Base-by-base conservation (phyloP, 2,797 vertebrate genomes). In the Coreius guichenoti region DNA sequence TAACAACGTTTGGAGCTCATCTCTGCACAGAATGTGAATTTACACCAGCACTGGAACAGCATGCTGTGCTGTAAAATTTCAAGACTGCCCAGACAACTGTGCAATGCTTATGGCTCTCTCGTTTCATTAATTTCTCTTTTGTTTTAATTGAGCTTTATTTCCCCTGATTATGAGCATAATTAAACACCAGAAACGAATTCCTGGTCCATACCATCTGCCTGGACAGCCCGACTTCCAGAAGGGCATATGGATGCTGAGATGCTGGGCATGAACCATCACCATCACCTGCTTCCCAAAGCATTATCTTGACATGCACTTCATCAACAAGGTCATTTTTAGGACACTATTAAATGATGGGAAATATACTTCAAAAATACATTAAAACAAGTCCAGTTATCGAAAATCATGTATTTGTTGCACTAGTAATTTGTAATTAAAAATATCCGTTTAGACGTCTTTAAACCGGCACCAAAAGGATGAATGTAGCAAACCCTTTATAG, bases 131-230 rank as follows among this genome's bases (percentile, higher is more conserved):
- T 93, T 95, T 95, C 93, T 93, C 92, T 94, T 92, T 91, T 83
- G 89, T 93, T 94, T 94, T 95, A 95, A 95, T 94, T 95, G 94
- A 94, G 94, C 94, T 92, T 95, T 95, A 94, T 96, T 95, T 94
- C 94, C 94, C 93, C 91, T 93, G 93, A 95, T 95, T 95, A 94
- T 89, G 88, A 94, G 93, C 89, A 89, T 95, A 96, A 95, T 95
- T 95, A 96, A 95, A 95, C 93, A 95, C 93, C 93, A 94, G 93
- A 95, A 95, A 95, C 92, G 90, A 94, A 94, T 94, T 94, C 85
- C 78, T 91, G 90, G 93, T 90, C 89, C 69, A 90, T 91, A 92
- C 95, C 95, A 95, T 95, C 94, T 95, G 95, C 92, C 92, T 91
- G 90, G 89, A 89, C 80, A 83, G 86, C 63, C 79, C 84, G 86